These are phyloP conservation scores for Timandra comae DNA, from an alignment of 2,888 invertebrate genomes.

Conservation along the genomic window DNA sequence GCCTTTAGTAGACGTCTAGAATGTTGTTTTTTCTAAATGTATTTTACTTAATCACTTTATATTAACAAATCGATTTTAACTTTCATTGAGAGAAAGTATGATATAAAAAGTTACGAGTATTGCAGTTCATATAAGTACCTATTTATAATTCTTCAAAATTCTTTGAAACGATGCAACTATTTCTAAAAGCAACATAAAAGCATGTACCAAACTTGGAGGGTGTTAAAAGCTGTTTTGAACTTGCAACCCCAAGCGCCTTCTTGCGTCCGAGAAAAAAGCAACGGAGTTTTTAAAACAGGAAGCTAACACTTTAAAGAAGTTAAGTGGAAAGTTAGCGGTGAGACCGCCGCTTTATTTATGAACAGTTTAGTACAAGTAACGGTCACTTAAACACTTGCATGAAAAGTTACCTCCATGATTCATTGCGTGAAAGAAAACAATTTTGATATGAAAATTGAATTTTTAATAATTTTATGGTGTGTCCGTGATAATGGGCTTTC, in stretches of 20 bases:
- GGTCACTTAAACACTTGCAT: slow-evolving; percentile 38
- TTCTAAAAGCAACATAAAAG: slow-evolving; percentile 2
- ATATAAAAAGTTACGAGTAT: no score
- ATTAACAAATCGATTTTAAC: no score
- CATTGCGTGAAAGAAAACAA: slow-evolving; percentile 2
- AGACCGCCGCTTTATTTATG: slow-evolving; percentile 54
- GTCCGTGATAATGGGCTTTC: slow-evolving; percentile 54
- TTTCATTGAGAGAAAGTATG: no score
- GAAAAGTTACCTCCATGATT: slow-evolving; percentile 11
- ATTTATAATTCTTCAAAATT: no score
- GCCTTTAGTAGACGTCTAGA: slow-evolving; percentile 2
- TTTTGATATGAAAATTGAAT: slow-evolving; percentile 42
- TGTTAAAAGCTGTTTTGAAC: slow-evolving; percentile 69
- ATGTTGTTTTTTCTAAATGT: not conserved
- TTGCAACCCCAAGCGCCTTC: slow-evolving; percentile 62
- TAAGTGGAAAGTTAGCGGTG: slow-evolving; percentile 67
- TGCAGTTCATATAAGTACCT: no score
- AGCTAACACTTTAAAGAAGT: slow-evolving; percentile 68
- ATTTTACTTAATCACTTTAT: not conserved
- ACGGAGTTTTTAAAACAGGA: slow-evolving; percentile 66
- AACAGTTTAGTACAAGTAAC: slow-evolving; percentile 49
- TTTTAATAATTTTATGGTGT: slow-evolving; percentile 55
- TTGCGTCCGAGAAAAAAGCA: slow-evolving; percentile 53
- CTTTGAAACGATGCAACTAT: not conserved
- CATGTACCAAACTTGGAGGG: slow-evolving; percentile 32